Base-by-base conservation (phyloP, 2,888 invertebrate species). In the Drosophila yooni region DNA sequence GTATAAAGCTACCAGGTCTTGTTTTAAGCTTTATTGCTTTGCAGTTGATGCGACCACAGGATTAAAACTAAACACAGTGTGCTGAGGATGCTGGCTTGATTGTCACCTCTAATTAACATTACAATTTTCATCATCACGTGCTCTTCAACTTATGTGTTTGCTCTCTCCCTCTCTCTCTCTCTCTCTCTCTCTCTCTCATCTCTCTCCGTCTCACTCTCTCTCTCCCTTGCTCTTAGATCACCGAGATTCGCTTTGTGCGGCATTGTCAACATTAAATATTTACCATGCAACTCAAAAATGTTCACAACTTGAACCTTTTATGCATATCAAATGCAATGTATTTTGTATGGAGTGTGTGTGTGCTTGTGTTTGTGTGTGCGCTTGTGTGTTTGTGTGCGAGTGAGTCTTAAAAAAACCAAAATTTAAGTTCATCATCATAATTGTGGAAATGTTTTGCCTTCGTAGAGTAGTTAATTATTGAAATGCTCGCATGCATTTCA, bases 201-300 rank as follows among this genome's bases (percentile, higher is more conserved):
- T 21, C 15, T 33, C 2, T n/a, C 4, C 3, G 11, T 25, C 33
- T n/a, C 27, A 18, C 33, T 6, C n/a, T 38, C 18, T 36, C 3
- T 46, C 2, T 25, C 25, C 1, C n/a, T 46, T 8, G 7, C 25
- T 15, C 21, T 13, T 10, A 40, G n/a, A n/a, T 40, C 40, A 40
- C 21, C 11, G 8, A 48, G 27, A 53, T 34, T 58, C 31, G 40
- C 63, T 73, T 73, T 65, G 74, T 33, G 59, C 46, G 52, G 21
- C 40, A 40, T 54, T 63, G 63, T 66, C 67, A 48, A 70, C 51
- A 85, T 84, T 74, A 88, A 85, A 81, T 85, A 88, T 84, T 88
- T 81, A 84, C 71, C 53, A 33, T 63, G 69, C 62, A 70, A 69
- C 65, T 63, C 46, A 59, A 73, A 76, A 70, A 53, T 72, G 43